phyloP scores from a whole-genome alignment of 2,888 invertebrate species.

The Orchesella flavescens region DNA sequence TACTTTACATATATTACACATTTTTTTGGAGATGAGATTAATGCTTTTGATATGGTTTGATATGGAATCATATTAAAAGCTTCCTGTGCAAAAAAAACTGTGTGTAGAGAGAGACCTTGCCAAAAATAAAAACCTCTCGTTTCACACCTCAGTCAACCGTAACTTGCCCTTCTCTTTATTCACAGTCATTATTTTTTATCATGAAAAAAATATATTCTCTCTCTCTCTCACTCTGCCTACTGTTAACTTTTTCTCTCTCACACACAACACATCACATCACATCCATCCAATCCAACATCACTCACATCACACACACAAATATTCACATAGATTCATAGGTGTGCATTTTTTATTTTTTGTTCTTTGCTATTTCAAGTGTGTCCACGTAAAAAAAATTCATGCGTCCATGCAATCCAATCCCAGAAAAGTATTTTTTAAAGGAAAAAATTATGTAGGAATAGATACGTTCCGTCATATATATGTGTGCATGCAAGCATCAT shows the following conservation, averaged over 20 bases:
- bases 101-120: slow-evolving; percentile 66
- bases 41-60: slow-evolving; percentile 70
- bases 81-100: slow-evolving; percentile 70
- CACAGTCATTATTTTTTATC: slow-evolving; percentile 65
- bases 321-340: not conserved
- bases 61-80: slow-evolving; percentile 68
- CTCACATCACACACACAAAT: no score
- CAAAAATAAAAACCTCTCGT: slow-evolving; percentile 63
- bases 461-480: not conserved
- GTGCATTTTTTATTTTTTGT: not conserved
- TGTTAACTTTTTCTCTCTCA: slow-evolving; percentile 19
- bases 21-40: slow-evolving; percentile 66
- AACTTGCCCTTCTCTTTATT: slow-evolving; percentile 67
- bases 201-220: slow-evolving; percentile 30
- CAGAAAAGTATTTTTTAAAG: slow-evolving; percentile 9
- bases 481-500: slow-evolving; percentile 1
- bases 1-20: slow-evolving; percentile 4
- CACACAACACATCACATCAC: no score
- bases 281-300: no score
- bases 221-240: slow-evolving; percentile 29
- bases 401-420: slow-evolving; percentile 10
- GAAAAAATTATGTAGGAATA: slow-evolving; percentile 7
- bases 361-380: slow-evolving; percentile 52
- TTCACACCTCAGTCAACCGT: slow-evolving; percentile 70
- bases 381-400: slow-evolving; percentile 33